phyloP scores from a whole-genome alignment of 2,888 invertebrate species.

The Rhodophaea formosa region DNA sequence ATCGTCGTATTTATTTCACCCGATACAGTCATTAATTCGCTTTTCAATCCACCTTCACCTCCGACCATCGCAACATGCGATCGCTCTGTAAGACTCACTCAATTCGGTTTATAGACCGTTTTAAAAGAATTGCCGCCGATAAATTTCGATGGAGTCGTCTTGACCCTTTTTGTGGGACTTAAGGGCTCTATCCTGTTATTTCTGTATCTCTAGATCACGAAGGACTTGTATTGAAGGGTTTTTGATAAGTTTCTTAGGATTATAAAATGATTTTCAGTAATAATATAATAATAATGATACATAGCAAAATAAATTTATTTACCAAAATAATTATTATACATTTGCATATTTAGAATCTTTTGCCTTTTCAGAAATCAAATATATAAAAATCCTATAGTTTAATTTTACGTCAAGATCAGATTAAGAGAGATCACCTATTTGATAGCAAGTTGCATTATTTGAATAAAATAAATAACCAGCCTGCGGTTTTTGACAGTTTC shows the following conservation, averaged over 20 bases:
- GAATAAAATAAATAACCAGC: no score
- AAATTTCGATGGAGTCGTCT: constrained; percentile 47
- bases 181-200: constrained; percentile 36
- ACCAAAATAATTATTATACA: no score
- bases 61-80: constrained; percentile 38
- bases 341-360: no score
- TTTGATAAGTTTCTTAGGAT: not conserved
- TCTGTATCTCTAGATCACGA: constrained; percentile 12
- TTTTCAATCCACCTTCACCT: constrained; percentile 29
- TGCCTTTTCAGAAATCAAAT: no score
- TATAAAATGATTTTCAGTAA: no score
- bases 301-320: no score
- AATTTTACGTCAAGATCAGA: no score
- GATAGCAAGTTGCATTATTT: no score
- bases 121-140: constrained; percentile 50
- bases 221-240: not conserved
- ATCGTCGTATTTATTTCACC: constrained; percentile 17
- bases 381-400: no score
- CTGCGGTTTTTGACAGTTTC: no score
- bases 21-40: constrained; percentile 29
- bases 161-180: constrained; percentile 35
- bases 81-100: constrained; percentile 41
- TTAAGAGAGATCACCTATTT: no score
- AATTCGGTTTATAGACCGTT: constrained; percentile 42
- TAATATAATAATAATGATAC: no score